phyloP scores from a whole-genome alignment of 2,113 vertebrate genomes.

The Microcebus murinus region DNA sequence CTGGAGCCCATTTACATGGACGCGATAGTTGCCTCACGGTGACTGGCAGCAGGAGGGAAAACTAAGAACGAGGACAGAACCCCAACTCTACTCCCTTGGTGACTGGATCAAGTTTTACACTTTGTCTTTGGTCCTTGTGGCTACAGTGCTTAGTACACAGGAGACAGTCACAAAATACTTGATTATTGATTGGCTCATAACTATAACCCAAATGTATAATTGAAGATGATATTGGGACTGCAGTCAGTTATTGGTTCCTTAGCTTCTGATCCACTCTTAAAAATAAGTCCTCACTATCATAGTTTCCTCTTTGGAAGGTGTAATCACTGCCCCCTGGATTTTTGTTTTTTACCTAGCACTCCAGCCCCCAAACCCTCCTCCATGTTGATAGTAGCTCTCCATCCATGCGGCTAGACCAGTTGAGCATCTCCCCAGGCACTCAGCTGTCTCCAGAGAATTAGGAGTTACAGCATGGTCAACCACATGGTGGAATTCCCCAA shows the following conservation, averaged over 20 bases:
- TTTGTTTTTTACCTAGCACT: neutral
- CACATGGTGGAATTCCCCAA: neutral
- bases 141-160: neutral
- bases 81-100: neutral
- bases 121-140: neutral
- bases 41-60: neutral
- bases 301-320: neutral
- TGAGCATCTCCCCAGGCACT: neutral
- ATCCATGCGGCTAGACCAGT: neutral
- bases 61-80: neutral
- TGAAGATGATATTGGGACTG: neutral
- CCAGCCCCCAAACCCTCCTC: neutral
- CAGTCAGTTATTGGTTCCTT: neutral
- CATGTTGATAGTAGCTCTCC: neutral
- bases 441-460: neutral
- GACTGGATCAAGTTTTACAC: neutral
- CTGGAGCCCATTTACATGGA: neutral
- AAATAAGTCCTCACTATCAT: neutral
- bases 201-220: neutral
- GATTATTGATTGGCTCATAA: neutral
- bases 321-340: neutral
- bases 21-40: neutral
- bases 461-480: neutral
- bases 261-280: neutral
- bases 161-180: neutral